Percentiles rank a stretch among this genome's conserved stretches.
Conservation (phyloP, 2,113 vertebrate genomes). For the Narcine bancroftii region DNA sequence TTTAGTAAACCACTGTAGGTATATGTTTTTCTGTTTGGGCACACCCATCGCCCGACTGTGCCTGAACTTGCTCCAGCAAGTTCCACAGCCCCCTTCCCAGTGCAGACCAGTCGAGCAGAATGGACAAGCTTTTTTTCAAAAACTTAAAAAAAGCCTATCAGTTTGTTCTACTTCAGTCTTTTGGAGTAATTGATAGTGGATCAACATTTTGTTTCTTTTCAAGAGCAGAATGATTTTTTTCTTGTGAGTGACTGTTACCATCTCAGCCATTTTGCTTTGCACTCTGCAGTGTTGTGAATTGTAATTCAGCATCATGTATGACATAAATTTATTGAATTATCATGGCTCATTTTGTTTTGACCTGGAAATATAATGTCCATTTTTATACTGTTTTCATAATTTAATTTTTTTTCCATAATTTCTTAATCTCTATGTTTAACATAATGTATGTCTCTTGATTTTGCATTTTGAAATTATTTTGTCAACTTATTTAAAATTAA, state of each 20-base stretch:
- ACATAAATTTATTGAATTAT: neutral
- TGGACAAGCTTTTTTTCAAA: too few relatives aligned
- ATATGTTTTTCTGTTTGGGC: too few relatives aligned
- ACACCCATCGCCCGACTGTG: too few relatives aligned
- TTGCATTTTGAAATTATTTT: neutral
- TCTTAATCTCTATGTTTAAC: neutral
- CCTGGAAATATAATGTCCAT: neutral
- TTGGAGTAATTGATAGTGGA: too few relatives aligned
- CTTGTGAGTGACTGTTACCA: neutral
- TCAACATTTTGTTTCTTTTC: neutral
- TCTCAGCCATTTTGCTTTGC: neutral
- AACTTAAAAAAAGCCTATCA: too few relatives aligned
- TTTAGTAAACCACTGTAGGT: too few relatives aligned
- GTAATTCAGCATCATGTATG: neutral
- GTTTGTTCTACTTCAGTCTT: too few relatives aligned
- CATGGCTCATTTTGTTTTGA: neutral
- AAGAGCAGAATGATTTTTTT: neutral
- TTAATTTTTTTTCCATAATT: neutral
- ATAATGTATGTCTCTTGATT: neutral
- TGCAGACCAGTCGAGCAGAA: too few relatives aligned
- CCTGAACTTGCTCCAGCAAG: too few relatives aligned
- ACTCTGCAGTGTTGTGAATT: neutral
- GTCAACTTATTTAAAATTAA: neutral
- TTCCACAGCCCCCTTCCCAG: too few relatives aligned
- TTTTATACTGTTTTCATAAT: neutral